Conservation (phyloP, 2,113 vertebrate genomes). For the Tychaedon coryphoeus region DNA sequence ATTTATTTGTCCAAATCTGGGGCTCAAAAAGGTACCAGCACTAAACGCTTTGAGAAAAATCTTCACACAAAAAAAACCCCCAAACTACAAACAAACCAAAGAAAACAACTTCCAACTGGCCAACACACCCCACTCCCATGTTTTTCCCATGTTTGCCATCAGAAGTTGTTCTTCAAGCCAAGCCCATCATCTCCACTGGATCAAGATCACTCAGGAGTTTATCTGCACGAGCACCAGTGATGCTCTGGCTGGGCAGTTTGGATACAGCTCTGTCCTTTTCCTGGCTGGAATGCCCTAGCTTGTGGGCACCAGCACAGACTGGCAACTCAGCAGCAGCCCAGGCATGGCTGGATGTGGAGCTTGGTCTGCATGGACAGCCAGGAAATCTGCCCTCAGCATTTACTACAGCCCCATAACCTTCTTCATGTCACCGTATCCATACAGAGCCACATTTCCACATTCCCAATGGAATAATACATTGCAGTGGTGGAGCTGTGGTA, state of each 20-base stretch:
- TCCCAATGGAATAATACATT: background rate
- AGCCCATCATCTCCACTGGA: background rate
- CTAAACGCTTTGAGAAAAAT: background rate
- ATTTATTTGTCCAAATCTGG: background rate
- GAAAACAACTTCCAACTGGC: background rate
- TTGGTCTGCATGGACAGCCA: background rate
- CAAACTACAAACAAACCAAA: background rate
- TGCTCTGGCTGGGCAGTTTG: background rate
- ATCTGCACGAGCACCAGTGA: background rate
- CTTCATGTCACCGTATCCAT: background rate
- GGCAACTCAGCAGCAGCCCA: background rate
- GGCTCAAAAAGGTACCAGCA: background rate
- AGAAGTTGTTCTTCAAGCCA: background rate
- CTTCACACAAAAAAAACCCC: background rate
- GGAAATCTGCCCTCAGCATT: background rate
- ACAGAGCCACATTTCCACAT: background rate
- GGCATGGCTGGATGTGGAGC: background rate
- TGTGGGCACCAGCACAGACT: background rate
- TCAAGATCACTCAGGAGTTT: background rate
- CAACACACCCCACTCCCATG: background rate
- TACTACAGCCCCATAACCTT: background rate
- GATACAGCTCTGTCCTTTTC: background rate
- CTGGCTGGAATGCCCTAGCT: background rate
- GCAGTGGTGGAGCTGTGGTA: no score
- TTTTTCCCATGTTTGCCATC: background rate